These are phyloP conservation scores for Pterocles burchelli DNA, from an alignment of 2,113 vertebrate species.

Conservation along the genomic window DNA sequence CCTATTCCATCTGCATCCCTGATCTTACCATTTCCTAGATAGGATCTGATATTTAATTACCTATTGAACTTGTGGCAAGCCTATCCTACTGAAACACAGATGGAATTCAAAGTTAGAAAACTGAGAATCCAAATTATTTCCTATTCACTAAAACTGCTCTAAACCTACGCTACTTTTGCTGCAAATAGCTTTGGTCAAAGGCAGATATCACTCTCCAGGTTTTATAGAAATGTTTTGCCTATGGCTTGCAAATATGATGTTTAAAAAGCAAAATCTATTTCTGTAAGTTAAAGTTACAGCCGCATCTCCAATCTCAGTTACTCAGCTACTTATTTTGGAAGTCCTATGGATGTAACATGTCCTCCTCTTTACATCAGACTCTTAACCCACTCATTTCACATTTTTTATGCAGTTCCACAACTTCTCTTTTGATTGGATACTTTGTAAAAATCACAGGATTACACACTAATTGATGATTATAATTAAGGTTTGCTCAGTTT, in stretches of 20 bases:
- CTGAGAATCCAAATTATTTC: background rate
- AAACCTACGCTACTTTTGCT: background rate
- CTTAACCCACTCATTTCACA: background rate
- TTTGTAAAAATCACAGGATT: background rate
- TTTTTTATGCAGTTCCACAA: background rate
- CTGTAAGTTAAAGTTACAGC: background rate
- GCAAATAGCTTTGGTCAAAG: background rate
- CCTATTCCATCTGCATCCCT: background rate
- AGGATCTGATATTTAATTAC: background rate
- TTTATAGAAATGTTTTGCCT: background rate
- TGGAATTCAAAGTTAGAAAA: background rate
- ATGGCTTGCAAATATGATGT: background rate
- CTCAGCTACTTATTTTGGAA: background rate
- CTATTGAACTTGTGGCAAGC: background rate
- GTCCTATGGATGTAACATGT: background rate
- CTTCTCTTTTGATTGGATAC: background rate
- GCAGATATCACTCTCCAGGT: background rate
- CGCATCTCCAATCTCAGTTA: background rate
- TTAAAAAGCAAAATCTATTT: background rate
- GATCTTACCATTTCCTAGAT: background rate
- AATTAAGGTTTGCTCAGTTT: slow-evolving; percentile 71
- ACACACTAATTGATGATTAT: slow-evolving; percentile 68
- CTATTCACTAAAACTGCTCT: background rate
- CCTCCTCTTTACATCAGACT: background rate
- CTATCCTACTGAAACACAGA: background rate